Evolutionary conservation across 2,888 invertebrate genomes (phyloP), one percentile per base, ranked within the genome.

Genomic region (Hemaris fuciformis): DNA sequence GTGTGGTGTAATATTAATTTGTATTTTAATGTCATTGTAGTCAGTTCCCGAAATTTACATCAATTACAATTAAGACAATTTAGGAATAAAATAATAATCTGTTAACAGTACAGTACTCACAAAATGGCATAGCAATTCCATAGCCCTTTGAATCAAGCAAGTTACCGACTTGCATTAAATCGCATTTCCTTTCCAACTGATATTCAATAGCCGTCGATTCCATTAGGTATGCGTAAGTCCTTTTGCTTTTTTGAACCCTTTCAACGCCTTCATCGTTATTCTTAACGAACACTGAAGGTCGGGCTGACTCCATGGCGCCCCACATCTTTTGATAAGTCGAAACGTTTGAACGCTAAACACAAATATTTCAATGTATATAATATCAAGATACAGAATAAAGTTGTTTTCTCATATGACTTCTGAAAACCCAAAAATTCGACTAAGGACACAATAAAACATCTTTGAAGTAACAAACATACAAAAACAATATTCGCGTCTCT

Each of bases 141-240:
- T 98, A 99, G 75, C 98, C 98, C 83, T 98, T 97, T 15, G 95
- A 95, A 83, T 98, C 97, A 31, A 98, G 90, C 65, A 94, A 90
- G 1, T 95, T 95, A 0, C 97, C 97, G 7, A 97, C 95, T 92
- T 97, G 96, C 79, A 95, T 96, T 66, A 98, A 93, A 57, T 97
- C 96, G 79, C 98, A 99, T 75, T 97, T 94, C 65, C 97, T 93
- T 84, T 98, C 96, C 67, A 97, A 94, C 74, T 96, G 96, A 87
- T 99, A 99, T 85, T 99, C 99, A 67, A 99, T 96, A 0, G 96
- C 96, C 0, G 98, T 97, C 5, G 98, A 98, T 91, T 99, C 99
- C 98, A 99, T 99, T 53, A 99, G 93, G 84, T 96, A 99, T 2
- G 99, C 99, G 84, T 98, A 99, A 61, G 93, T 94, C 59, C 96